These are phyloP conservation scores for Pemphigus obesinymphae DNA, from an alignment of 1,140 invertebrate species.

Conservation along the genomic window DNA sequence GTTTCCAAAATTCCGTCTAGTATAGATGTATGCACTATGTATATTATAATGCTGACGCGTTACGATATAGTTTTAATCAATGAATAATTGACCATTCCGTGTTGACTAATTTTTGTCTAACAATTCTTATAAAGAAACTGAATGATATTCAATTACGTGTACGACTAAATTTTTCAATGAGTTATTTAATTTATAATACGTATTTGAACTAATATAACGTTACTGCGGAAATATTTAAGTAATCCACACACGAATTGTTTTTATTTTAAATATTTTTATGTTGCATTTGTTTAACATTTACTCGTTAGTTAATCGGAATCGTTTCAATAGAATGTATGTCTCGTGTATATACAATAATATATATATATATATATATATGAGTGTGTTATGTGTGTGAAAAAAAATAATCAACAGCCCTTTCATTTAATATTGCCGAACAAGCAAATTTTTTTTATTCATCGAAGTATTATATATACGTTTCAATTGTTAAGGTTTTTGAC, in stretches of 20 bases:
- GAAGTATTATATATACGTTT: slow-evolving; percentile 16
- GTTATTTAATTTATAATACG: too few relatives aligned
- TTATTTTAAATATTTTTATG: background rate
- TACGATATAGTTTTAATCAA: background rate
- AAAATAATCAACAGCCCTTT: slow-evolving; percentile 9
- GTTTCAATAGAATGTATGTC: background rate
- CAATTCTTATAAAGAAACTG: too few relatives aligned
- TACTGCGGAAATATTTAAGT: background rate
- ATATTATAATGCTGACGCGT: background rate
- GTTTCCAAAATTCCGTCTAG: background rate
- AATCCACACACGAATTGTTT: background rate
- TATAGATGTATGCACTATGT: background rate
- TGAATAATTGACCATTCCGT: background rate
- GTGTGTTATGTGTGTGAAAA: background rate
- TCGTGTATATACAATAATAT: background rate
- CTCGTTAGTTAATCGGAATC: background rate
- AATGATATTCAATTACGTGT: background rate
- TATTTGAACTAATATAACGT: too few relatives aligned
- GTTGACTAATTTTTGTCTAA: background rate
- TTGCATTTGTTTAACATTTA: background rate
- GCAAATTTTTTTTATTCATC: slow-evolving; percentile 1
- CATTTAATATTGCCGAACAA: background rate
- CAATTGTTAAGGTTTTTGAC: slow-evolving; percentile 16
- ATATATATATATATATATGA: background rate
- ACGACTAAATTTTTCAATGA: too few relatives aligned